Base-by-base conservation (phyloP, 2,888 invertebrate species). In the Papilio protenor region DNA sequence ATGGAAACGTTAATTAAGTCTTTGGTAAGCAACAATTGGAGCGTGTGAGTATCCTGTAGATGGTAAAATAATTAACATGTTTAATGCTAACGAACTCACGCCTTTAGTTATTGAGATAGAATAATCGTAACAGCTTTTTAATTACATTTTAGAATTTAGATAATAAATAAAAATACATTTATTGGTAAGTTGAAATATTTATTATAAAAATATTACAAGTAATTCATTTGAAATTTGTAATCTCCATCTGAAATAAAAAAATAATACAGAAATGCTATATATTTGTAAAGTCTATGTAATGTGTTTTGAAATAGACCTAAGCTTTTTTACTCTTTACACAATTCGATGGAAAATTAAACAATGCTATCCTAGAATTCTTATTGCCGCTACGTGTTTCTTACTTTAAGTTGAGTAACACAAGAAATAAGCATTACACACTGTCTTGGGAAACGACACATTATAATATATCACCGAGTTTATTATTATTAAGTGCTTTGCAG, bases 31-130 rank as follows among this genome's bases (percentile, higher is more conserved):
- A 73, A 74, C 82, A 90, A 89, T 83, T 88, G 86, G 90, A 88
- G 87, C 91, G 90, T 91, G 90, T 86, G 89, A 91, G 84, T 84
- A 83, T 75, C 75, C 77, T 77, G 75, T 78, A 77, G 73, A 71
- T 66, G 73, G 40, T 75, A 47, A 69, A 64, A 76, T 75, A 72
- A 77, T 81, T 78, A 78, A 73, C 77, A 61, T 61, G 71, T 77
- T 77, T 70, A 59, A 52, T 73, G 47, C 64, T 70, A 79, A 52
- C 55, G 59, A 69, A 69, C 45, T 27, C 27, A 69, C 45, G 40
- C 55, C 75, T 74, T 64, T 23, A 5, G 11, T 52, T 55, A 52
- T 71, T 40, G 55, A 72, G 33, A 49, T 72, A 11, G 18, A 55
- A n/a, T 72, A 33, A 72, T 11, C n/a, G 33, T 72, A 52, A 18